Percentiles rank a stretch among this genome's conserved stretches.
Evolutionary conservation across 1,140 invertebrate species (phyloP).

Genomic region (Drosophila bipectinata): DNA sequence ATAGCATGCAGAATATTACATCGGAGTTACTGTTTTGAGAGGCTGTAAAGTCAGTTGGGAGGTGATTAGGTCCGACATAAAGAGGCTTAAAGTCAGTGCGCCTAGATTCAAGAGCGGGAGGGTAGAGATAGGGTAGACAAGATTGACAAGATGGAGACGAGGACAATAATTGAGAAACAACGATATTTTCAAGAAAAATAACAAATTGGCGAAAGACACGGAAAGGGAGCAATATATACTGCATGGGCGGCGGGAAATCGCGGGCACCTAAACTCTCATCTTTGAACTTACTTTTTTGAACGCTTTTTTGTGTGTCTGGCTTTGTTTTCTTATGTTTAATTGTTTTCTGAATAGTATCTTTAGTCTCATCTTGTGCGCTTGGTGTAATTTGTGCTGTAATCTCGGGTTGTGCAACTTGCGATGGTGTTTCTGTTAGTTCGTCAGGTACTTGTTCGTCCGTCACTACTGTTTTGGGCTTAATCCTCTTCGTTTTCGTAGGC

Average conservation of each 20-base stretch:
- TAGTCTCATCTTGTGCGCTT: constrained; percentile 78
- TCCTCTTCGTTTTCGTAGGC: constrained; percentile 51
- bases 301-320: constrained; percentile 74
- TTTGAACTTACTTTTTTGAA: constrained; percentile 83
- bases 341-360: constrained; percentile 75
- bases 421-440: constrained; percentile 60
- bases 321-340: constrained; percentile 79
- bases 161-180: constrained; percentile 49
- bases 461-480: constrained; percentile 33
- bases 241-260: constrained; percentile 44
- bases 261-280: constrained; percentile 66
- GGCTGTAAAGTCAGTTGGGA: constrained; percentile 11
- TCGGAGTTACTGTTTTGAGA: constrained; percentile 29
- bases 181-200: constrained; percentile 44
- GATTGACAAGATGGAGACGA: constrained; percentile 25
- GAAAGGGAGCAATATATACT: constrained; percentile 60
- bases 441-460: constrained; percentile 42
- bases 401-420: constrained; percentile 74
- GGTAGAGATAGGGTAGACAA: constrained; percentile 21
- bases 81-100: constrained; percentile 18
- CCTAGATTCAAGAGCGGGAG: constrained; percentile 23
- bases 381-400: constrained; percentile 81
- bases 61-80: constrained; percentile 29
- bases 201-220: constrained; percentile 66
- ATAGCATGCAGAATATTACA: constrained; percentile 17